Evolutionary conservation across 2,113 vertebrate species (phyloP).

Genomic region (Aleadryas rufinucha): DNA sequence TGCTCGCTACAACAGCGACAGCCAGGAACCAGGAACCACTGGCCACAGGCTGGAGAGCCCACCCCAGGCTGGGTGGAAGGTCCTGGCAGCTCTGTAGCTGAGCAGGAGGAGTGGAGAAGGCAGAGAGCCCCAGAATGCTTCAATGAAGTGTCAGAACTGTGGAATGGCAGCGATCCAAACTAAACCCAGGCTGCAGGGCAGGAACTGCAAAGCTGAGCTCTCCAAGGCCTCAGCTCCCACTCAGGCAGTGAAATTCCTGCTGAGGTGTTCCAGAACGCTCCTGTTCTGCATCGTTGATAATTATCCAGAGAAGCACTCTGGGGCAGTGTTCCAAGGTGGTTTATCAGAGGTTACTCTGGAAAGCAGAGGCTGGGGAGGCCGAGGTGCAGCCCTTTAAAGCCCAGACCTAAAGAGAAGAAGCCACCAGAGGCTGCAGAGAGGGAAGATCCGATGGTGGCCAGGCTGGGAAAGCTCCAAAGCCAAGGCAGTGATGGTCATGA

Average conservation of each 20-base stretch:
- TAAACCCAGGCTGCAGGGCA: neutral
- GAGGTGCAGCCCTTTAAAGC: neutral
- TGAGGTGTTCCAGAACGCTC: neutral
- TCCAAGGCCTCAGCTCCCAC: neutral
- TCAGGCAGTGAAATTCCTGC: neutral
- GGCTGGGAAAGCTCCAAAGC: neutral
- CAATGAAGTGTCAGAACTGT: accelerated
- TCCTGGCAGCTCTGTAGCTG: neutral
- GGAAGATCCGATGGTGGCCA: neutral
- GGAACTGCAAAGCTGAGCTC: accelerated
- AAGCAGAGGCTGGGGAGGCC: neutral
- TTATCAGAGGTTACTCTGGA: neutral
- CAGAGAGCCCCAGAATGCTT: neutral
- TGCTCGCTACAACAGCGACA: too few species aligned
- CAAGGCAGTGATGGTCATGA: accelerated
- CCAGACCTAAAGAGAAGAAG: neutral
- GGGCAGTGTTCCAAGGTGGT: neutral
- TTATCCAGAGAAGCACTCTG: accelerated
- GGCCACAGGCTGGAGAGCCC: neutral
- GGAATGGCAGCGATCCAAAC: neutral
- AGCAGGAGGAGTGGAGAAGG: neutral
- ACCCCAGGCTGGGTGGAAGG: accelerated
- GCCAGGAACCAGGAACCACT: too few species aligned
- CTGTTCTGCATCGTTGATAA: accelerated
- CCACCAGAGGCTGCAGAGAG: neutral